Percentiles rank a stretch among this genome's conserved stretches.
phyloP scores from a whole-genome alignment of 2,888 invertebrate genomes.

The Dastarcus helophoroides region DNA sequence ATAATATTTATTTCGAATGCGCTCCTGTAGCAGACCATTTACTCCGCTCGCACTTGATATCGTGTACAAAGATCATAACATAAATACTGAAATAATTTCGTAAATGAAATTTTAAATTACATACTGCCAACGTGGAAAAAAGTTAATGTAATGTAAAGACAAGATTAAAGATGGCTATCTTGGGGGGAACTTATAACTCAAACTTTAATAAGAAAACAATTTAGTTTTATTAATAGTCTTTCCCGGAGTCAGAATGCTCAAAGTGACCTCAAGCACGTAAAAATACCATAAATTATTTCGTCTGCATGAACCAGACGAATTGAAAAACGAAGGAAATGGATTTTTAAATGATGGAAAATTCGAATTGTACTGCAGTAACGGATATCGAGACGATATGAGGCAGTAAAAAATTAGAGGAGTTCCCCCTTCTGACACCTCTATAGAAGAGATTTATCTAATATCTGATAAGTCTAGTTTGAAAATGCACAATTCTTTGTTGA shows the following conservation, averaged over 20 bases:
- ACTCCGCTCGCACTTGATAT: constrained; percentile 17
- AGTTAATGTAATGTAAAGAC: constrained; percentile 33
- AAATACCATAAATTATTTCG: constrained; percentile 16
- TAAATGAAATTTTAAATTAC: constrained; percentile 36
- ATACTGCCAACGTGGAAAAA: constrained; percentile 25
- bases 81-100: constrained; percentile 27
- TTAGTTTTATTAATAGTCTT: constrained; percentile 34
- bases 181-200: constrained; percentile 34
- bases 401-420: too few species aligned
- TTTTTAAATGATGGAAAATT: too few species aligned
- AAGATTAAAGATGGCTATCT: constrained; percentile 39
- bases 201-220: constrained; percentile 38
- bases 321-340: constrained; percentile 12
- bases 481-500: too few species aligned
- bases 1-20: too few species aligned
- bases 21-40: too few species aligned
- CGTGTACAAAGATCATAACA: constrained; percentile 29
- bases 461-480: too few species aligned
- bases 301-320: constrained; percentile 10
- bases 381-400: too few species aligned
- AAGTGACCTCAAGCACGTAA: constrained; percentile 32
- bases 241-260: constrained; percentile 23
- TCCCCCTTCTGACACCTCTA: too few species aligned
- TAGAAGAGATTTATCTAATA: too few species aligned
- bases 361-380: too few species aligned